phyloP scores from a whole-genome alignment of 2,888 invertebrate species.

The Ptilodon capucinus region DNA sequence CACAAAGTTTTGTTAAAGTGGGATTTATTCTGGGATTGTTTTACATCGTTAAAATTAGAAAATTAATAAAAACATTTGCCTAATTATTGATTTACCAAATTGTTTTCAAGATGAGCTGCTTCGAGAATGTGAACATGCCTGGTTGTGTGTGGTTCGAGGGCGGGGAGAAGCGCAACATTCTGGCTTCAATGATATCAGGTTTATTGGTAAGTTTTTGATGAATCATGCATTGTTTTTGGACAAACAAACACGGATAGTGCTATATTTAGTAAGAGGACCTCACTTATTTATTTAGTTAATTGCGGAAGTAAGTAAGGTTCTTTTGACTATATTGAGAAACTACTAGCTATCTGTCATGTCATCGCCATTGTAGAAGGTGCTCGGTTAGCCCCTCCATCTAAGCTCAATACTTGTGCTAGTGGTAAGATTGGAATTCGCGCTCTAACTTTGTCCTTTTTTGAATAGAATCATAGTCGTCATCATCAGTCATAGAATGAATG shows the following conservation, averaged over 20 bases:
- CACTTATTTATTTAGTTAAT: too few species aligned
- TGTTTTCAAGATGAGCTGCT: slow-evolving; percentile 80
- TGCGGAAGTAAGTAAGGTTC: too few species aligned
- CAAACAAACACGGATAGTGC: background rate
- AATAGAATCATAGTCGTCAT: too few species aligned
- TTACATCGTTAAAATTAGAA: slow-evolving; percentile 12
- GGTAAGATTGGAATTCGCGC: too few species aligned
- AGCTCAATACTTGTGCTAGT: too few species aligned
- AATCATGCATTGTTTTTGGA: slow-evolving; percentile 42
- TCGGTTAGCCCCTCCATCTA: too few species aligned
- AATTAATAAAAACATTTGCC: slow-evolving; percentile 3
- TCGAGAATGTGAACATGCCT: slow-evolving; percentile 89
- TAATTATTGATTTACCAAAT: slow-evolving; percentile 10
- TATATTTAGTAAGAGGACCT: background rate
- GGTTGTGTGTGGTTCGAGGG: slow-evolving; percentile 93
- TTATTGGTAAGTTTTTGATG: slow-evolving; percentile 87
- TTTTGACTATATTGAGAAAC: too few species aligned
- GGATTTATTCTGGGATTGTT: slow-evolving; percentile 12
- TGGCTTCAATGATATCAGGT: slow-evolving; percentile 93
- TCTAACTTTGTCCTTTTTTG: too few species aligned
- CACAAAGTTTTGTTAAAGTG: too few species aligned
- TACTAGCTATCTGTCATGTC: too few species aligned
- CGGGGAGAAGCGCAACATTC: slow-evolving; percentile 92
- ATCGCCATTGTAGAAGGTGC: too few species aligned
- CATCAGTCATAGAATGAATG: too few species aligned